A percentile compares a stretch with the other conserved stretches of the same genome.
Conservation (phyloP, 2,888 invertebrate species). For the Hirtodrosophila histrioides region DNA sequence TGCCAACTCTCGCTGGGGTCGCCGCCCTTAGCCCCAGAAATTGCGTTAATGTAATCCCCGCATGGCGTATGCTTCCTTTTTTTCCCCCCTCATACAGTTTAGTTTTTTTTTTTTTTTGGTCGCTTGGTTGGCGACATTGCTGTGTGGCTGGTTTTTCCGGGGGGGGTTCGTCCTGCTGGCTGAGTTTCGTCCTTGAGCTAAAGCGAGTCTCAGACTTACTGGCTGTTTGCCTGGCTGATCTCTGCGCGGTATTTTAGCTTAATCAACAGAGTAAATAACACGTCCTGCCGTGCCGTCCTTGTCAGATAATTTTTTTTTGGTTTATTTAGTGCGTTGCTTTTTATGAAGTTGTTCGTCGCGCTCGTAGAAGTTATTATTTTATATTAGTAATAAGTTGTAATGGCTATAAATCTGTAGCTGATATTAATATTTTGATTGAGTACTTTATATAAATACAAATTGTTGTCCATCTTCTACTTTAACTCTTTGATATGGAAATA, state of each 20-base stretch:
- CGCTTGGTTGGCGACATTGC: constrained; percentile 25
- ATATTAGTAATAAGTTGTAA: constrained; percentile 4
- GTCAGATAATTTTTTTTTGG: constrained; percentile 28
- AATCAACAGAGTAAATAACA: constrained; percentile 78
- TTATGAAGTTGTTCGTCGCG: constrained; percentile 19
- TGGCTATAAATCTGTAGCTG: too few species aligned
- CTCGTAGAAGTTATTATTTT: constrained; percentile 8
- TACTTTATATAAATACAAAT: too few species aligned
- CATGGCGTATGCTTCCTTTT: constrained; percentile 61
- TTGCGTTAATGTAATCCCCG: constrained; percentile 77
- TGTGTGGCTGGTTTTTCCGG: constrained; percentile 38
- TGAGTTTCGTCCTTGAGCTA: constrained; percentile 45
- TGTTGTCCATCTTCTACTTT: too few species aligned
- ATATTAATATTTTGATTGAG: too few species aligned
- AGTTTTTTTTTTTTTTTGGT: constrained; percentile 23
- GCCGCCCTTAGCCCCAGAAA: constrained; percentile 50
- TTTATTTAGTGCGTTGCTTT: constrained; percentile 20
- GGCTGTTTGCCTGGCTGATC: constrained; percentile 58
- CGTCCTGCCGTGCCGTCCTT: constrained; percentile 34
- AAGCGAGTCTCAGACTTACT: constrained; percentile 44
- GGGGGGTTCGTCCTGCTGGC: background rate
- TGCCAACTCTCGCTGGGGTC: constrained; percentile 68
- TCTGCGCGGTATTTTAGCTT: constrained; percentile 72
- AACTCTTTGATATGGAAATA: too few species aligned
- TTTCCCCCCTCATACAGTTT: constrained; percentile 30